phyloP scores from a whole-genome alignment of 2,888 invertebrate species.

The Sesamia inferens region DNA sequence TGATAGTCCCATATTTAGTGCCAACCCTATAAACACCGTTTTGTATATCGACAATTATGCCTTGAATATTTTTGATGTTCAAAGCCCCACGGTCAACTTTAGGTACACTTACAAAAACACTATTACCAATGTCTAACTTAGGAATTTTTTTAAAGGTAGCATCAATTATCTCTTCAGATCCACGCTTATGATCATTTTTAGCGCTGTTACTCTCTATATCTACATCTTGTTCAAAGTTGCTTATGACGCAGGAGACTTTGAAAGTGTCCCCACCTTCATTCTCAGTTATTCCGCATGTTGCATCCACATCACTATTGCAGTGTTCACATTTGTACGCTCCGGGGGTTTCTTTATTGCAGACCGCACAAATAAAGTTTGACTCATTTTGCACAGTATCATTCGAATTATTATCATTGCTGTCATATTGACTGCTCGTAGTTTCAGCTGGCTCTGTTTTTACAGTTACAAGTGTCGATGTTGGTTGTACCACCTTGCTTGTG shows the following conservation, averaged over 20 bases:
- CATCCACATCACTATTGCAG: background rate
- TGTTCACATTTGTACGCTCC: background rate
- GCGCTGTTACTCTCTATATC: background rate
- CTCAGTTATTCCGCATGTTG: background rate
- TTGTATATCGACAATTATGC: background rate
- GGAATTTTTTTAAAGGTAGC: background rate
- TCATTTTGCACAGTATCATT: background rate
- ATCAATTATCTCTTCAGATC: background rate
- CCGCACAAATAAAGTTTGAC: background rate
- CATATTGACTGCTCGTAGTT: background rate
- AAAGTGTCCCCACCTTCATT: background rate
- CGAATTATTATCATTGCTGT: background rate
- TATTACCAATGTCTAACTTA: background rate
- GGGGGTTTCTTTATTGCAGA: background rate
- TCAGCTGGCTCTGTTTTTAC: background rate
- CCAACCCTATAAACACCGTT: conserved; percentile 2
- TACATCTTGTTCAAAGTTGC: background rate
- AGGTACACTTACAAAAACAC: background rate
- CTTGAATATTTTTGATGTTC: background rate
- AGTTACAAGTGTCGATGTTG: background rate
- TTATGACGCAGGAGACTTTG: background rate
- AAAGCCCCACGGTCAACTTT: background rate
- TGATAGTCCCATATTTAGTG: background rate
- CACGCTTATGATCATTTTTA: background rate
- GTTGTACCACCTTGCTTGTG: background rate